Conservation (phyloP, 1,140 invertebrate species). For the Campoletis sonorensis region DNA sequence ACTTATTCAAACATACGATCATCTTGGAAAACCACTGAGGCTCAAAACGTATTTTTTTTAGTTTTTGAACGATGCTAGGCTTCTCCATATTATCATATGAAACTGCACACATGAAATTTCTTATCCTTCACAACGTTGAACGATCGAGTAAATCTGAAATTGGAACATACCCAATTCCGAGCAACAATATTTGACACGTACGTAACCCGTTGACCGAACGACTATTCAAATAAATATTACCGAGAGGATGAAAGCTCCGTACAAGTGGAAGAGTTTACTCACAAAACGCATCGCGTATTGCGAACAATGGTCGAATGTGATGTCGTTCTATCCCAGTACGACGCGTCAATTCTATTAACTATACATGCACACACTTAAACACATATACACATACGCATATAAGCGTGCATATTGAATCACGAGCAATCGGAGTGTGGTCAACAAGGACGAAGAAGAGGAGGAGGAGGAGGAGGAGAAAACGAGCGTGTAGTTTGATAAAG, state of each 20-base stretch:
- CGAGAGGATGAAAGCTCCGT: not conserved
- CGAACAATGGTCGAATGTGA: constrained; percentile 5
- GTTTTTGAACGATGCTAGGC: too few species aligned
- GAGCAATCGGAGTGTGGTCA: constrained; percentile 3
- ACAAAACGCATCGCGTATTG: not conserved
- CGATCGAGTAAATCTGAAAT: constrained; percentile 48
- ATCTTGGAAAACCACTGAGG: too few species aligned
- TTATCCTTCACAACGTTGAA: constrained; percentile 56
- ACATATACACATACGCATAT: not conserved
- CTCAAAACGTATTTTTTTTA: too few species aligned
- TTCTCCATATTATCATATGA: too few species aligned
- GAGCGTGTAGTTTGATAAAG: constrained; percentile 20
- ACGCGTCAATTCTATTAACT: not conserved
- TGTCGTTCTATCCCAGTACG: not conserved
- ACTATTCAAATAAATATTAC: not conserved
- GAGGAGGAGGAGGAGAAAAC: constrained; percentile 23
- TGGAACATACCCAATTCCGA: constrained; percentile 68
- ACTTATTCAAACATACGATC: too few species aligned
- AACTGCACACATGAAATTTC: too few species aligned
- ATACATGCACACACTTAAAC: not conserved
- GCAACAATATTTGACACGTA: not conserved
- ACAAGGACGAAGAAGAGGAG: constrained; percentile 21
- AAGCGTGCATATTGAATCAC: not conserved
- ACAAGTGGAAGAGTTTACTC: not conserved
- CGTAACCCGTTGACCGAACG: not conserved